Base-by-base conservation (phyloP, 1,140 invertebrate genomes). In the Melipona quadrifasciata region DNA sequence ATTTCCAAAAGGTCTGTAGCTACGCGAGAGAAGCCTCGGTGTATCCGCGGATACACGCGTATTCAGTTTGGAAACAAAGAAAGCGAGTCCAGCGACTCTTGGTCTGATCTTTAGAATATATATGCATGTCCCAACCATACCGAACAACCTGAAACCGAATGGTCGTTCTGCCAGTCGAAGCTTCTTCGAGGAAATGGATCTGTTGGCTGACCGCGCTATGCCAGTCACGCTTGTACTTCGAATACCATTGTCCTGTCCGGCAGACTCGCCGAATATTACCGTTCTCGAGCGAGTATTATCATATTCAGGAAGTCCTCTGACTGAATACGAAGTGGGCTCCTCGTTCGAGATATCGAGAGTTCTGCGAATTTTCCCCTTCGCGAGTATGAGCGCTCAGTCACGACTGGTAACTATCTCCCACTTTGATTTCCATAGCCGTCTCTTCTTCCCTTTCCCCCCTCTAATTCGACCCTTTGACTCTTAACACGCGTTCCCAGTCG, bases 231-330 rank as follows among this genome's bases (percentile, higher is more conserved):
- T 27, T 81, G 78, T 85, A 82, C 80, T 80, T 61, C 75, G 72
- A 85, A 81, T 64, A 82, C 76, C 82, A 84, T 84, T 84, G 82
- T 84, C 82, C 82, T 79, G 84, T 82, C 84, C 73, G 61, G 21
- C 79, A 11, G 64, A 70, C 84, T 82, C 84, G 79, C 84, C 84
- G 84, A 85, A 85, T 85, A 85, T 85, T 85, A 81, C 84, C 84
- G 79, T 81, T 85, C 84, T 58, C 27, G 84, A 57, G 47, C 75
- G 67, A 79, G 73, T 86, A 86, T 83, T 86, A 86, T 78, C 84
- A 86, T 86, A 86, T 86, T 86, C 84, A 86, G 84, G 84, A 86
- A 86, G 84, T 76, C 53, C 68, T 57, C 47, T 53, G 67, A 55
- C 51, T 68, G 84, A 82, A 86, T 86, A 77, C 78, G 77, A 79